Evolutionary conservation across 1,140 invertebrate species (phyloP).

Genomic region (Macrostomum lignano): DNA sequence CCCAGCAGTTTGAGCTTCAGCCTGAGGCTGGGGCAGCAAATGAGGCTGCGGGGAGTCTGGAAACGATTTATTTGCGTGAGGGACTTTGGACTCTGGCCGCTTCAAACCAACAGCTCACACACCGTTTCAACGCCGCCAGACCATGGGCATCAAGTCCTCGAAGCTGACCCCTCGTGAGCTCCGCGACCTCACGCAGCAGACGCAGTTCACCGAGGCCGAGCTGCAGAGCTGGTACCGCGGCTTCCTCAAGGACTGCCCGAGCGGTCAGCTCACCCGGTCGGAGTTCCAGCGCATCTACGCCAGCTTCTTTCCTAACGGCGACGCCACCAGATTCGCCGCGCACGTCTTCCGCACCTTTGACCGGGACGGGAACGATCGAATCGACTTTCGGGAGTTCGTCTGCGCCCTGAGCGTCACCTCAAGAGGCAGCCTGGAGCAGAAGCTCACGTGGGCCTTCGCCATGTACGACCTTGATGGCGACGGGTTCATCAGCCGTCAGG

Average conservation of each 20-base stretch:
- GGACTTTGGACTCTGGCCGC: no score
- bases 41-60: no score
- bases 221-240: not conserved
- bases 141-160: constrained; percentile 96
- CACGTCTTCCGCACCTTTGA: constrained; percentile 36
- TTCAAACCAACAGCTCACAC: no score
- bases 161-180: constrained; percentile 85
- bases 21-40: no score
- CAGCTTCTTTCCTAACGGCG: constrained; percentile 1
- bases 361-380: constrained; percentile 16
- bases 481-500: constrained; percentile 62
- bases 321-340: not conserved
- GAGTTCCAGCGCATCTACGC: not conserved
- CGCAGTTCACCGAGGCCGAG: not conserved
- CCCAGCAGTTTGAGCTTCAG: no score
- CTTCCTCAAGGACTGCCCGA: not conserved
- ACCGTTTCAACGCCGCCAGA: no score
- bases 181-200: constrained; percentile 26
- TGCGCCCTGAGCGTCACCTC: constrained; percentile 22
- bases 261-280: not conserved
- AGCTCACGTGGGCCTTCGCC: constrained; percentile 62
- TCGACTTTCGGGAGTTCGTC: constrained; percentile 24
- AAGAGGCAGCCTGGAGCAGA: constrained; percentile 54
- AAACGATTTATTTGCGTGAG: no score
- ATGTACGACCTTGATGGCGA: constrained; percentile 61